Percentiles rank a stretch among this genome's conserved stretches.
Evolutionary conservation across 2,797 vertebrate species (phyloP).

Genomic region (Gallirallus australis): DNA sequence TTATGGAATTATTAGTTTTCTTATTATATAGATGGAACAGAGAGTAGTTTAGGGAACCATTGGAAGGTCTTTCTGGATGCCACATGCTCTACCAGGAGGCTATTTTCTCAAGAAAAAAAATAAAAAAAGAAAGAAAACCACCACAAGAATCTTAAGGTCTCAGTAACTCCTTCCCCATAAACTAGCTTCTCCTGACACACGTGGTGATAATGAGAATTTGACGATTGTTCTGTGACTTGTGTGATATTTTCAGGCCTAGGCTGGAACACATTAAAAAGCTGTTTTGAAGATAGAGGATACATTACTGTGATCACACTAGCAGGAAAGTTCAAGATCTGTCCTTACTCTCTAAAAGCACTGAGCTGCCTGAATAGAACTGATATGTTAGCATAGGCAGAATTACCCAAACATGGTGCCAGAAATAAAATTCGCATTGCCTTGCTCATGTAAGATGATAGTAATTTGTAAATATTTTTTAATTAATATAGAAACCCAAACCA

Average conservation of each 20-base stretch:
- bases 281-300: slow-evolving; percentile 52
- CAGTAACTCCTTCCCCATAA: slow-evolving; percentile 45
- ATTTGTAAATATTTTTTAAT: neutral
- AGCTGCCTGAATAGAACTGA: slow-evolving; percentile 22
- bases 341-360: slow-evolving; percentile 19
- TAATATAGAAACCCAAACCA: neutral
- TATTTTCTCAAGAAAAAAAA: neutral
- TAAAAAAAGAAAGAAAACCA: neutral
- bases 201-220: slow-evolving; percentile 64
- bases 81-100: slow-evolving; percentile 6
- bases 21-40: slow-evolving; percentile 53
- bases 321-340: slow-evolving; percentile 43
- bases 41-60: slow-evolving; percentile 46
- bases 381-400: slow-evolving; percentile 28
- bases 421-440: neutral
- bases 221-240: slow-evolving; percentile 60
- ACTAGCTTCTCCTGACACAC: slow-evolving; percentile 41
- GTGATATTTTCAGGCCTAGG: slow-evolving; percentile 54
- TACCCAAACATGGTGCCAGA: neutral
- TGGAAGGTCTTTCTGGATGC: slow-evolving; percentile 45
- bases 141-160: slow-evolving; percentile 48
- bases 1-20: slow-evolving; percentile 64
- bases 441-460: neutral
- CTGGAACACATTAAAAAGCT: slow-evolving; percentile 58
- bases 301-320: slow-evolving; percentile 55